Percentiles rank a stretch among this genome's conserved stretches.
Evolutionary conservation across 2,113 vertebrate genomes (phyloP).

Genomic region (Heterotis niloticus): DNA sequence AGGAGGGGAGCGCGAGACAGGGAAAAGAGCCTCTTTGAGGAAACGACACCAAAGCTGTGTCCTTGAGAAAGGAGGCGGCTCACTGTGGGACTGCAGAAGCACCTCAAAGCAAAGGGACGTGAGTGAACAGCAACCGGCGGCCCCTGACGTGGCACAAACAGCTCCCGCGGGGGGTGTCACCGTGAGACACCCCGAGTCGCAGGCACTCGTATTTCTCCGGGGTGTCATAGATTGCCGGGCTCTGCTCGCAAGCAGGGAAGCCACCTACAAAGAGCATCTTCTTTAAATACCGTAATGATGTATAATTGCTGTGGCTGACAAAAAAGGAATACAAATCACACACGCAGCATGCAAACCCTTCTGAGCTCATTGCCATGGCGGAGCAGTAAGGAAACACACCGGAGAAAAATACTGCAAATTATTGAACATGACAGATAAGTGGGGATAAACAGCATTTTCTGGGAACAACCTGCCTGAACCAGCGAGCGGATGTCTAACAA

Average conservation of each 20-base stretch:
- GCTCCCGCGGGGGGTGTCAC: not conserved
- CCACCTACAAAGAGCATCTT: not conserved
- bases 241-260: not conserved
- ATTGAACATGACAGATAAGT: not conserved
- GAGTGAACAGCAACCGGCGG: not conserved
- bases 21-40: not conserved
- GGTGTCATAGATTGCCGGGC: constrained; percentile 3
- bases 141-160: not conserved
- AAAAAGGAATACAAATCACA: constrained; percentile 1
- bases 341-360: too few species aligned
- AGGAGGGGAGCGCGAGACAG: not conserved
- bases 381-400: too few species aligned
- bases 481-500: too few species aligned
- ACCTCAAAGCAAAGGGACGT: not conserved
- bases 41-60: not conserved
- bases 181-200: not conserved
- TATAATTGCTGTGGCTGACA: not conserved
- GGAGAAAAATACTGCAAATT: not conserved
- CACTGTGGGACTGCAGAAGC: not conserved
- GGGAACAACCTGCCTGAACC: too few species aligned
- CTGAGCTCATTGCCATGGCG: too few species aligned
- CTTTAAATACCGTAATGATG: constrained; percentile 7
- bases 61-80: not conserved
- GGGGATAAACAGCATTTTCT: not conserved
- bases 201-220: not conserved